A percentile compares a stretch with the other conserved stretches of the same genome.
phyloP scores from a whole-genome alignment of 2,797 vertebrate genomes.

The Gallinago stenura region DNA sequence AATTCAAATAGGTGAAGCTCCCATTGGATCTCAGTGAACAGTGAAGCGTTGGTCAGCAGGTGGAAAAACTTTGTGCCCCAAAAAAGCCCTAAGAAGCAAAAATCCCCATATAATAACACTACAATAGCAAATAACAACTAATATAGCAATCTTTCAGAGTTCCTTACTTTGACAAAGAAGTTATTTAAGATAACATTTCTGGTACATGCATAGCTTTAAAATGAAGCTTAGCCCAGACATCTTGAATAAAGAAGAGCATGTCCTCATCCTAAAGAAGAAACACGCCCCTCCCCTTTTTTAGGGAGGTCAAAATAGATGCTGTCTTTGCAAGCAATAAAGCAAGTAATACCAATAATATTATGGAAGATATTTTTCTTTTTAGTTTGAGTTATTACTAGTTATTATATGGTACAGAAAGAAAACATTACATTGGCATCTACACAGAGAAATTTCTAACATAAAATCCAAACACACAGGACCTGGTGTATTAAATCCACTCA shows the following conservation, averaged over 20 bases:
- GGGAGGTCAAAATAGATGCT: slow-evolving; percentile 8
- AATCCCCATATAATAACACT: not conserved
- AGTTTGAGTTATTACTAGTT: not conserved
- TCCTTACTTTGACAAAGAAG: not conserved
- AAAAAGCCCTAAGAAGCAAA: not conserved
- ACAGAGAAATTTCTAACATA: not conserved
- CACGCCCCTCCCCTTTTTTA: not conserved
- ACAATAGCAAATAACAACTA: not conserved
- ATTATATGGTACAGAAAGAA: not conserved
- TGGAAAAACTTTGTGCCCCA: not conserved
- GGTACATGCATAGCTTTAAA: not conserved
- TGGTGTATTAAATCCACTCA: not conserved
- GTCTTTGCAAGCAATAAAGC: slow-evolving; percentile 1
- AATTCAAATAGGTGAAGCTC: not conserved
- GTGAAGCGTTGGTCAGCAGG: not conserved
- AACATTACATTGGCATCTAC: not conserved
- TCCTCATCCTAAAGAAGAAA: not conserved
- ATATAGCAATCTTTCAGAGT: not conserved
- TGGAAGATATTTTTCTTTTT: not conserved
- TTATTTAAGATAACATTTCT: not conserved
- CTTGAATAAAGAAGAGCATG: not conserved
- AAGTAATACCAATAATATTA: not conserved
- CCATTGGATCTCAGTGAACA: not conserved
- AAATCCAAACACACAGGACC: not conserved
- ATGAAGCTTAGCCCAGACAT: not conserved